A percentile compares a stretch with the other conserved stretches of the same genome.
Conservation (phyloP, 2,113 vertebrate species). For the Aspidoscelis tigris region DNA sequence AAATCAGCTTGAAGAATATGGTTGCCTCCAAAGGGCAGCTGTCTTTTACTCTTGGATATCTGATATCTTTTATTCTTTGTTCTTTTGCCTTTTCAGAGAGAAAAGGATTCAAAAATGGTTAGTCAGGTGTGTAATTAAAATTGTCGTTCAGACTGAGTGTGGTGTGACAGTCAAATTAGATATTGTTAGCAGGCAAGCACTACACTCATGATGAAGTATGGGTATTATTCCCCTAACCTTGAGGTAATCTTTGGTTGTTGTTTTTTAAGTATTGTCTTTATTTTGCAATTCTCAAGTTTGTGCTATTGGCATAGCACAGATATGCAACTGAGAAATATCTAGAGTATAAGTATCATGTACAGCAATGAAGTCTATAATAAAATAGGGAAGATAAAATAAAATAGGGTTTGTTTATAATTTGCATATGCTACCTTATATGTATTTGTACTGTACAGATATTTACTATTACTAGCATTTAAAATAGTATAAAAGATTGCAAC, state of each 20-base stretch:
- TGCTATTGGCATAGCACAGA: background rate
- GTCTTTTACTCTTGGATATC: background rate
- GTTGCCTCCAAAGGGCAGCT: slow-evolving; percentile 9
- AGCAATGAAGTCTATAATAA: too few species aligned
- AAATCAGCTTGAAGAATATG: background rate
- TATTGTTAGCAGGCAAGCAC: background rate
- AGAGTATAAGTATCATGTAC: too few species aligned
- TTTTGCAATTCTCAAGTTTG: background rate
- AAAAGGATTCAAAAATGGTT: slow-evolving; percentile 8
- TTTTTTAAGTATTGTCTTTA: background rate
- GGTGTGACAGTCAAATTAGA: background rate
- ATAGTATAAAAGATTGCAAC: too few species aligned
- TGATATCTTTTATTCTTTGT: background rate
- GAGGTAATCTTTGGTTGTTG: background rate
- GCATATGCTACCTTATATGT: too few species aligned
- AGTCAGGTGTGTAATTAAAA: slow-evolving; percentile 22
- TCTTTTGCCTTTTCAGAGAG: slow-evolving; percentile 4
- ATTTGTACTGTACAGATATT: too few species aligned
- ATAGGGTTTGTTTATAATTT: too few species aligned
- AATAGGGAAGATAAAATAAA: too few species aligned
- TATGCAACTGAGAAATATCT: background rate
- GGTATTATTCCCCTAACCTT: background rate
- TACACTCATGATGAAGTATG: background rate
- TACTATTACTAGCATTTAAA: too few species aligned
- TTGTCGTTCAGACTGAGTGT: background rate